These are phyloP conservation scores for Spodoptera exigua DNA, from an alignment of 2,888 invertebrate genomes.

Conservation along the genomic window DNA sequence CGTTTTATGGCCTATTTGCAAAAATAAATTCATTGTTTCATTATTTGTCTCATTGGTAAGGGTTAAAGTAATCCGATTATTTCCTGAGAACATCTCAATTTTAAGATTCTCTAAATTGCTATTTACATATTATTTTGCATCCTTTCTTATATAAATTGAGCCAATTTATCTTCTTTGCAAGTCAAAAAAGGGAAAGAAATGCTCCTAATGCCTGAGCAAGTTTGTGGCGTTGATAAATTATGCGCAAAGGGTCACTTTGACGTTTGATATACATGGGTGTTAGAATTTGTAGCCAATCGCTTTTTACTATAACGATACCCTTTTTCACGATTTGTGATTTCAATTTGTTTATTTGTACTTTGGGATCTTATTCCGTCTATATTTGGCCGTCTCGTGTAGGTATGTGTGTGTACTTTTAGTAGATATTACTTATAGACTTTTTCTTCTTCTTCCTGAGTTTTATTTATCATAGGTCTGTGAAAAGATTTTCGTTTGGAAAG, in stretches of 20 bases:
- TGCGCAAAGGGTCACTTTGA: slow-evolving; percentile 42
- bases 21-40: too few relatives aligned
- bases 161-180: slow-evolving; percentile 46
- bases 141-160: slow-evolving; percentile 30
- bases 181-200: slow-evolving; percentile 39
- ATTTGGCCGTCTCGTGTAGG: too few relatives aligned
- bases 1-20: too few relatives aligned
- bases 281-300: slow-evolving; percentile 14
- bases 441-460: too few relatives aligned
- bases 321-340: slow-evolving; percentile 6
- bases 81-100: not conserved
- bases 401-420: too few relatives aligned
- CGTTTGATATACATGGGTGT: slow-evolving; percentile 19
- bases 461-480: too few relatives aligned
- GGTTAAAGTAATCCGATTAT: too few relatives aligned
- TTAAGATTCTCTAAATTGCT: slow-evolving; percentile 17
- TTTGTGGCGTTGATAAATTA: slow-evolving; percentile 39
- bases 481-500: too few relatives aligned
- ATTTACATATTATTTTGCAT: slow-evolving; percentile 38
- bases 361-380: not conserved
- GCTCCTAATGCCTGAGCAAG: slow-evolving; percentile 26
- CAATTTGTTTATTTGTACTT: not conserved
- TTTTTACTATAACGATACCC: not conserved
- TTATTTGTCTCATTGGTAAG: too few relatives aligned
- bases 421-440: too few relatives aligned